Evolutionary conservation across 2,113 vertebrate species (phyloP).

Genomic region (Azemiops feae): DNA sequence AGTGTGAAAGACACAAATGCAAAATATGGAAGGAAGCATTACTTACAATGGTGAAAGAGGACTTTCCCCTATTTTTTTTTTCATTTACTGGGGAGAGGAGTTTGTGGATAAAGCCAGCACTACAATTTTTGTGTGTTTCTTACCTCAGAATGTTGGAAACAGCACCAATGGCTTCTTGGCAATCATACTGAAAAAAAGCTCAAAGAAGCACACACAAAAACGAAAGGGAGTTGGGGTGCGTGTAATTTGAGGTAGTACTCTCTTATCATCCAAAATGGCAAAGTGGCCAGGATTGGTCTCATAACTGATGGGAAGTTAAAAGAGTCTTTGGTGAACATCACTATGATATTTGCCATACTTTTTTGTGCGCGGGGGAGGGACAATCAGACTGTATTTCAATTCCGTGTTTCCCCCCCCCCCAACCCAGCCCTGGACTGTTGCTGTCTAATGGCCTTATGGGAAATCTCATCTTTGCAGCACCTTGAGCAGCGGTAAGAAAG

Average conservation of each 20-base stretch:
- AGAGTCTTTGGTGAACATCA: background rate
- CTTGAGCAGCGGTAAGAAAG: background rate
- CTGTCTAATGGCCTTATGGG: background rate
- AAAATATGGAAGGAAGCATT: background rate
- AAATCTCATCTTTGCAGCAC: background rate
- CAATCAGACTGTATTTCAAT: background rate
- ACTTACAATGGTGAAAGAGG: background rate
- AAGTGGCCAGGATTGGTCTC: background rate
- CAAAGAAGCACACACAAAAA: background rate
- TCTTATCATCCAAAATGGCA: background rate
- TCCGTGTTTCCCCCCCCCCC: too few species aligned
- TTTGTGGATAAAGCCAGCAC: background rate
- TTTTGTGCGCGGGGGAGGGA: background rate
- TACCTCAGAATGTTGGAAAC: background rate
- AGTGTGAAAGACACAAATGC: background rate
- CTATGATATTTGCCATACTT: background rate
- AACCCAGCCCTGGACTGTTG: background rate
- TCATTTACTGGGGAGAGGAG: background rate
- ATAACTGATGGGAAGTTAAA: background rate
- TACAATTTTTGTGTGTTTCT: background rate
- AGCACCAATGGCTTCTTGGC: background rate
- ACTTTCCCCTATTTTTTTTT: background rate
- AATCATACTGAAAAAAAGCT: background rate
- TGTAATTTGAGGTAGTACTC: background rate
- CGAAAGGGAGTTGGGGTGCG: background rate